Evolutionary conservation across 2,888 invertebrate genomes (phyloP).

Genomic region (Andricus curvator): DNA sequence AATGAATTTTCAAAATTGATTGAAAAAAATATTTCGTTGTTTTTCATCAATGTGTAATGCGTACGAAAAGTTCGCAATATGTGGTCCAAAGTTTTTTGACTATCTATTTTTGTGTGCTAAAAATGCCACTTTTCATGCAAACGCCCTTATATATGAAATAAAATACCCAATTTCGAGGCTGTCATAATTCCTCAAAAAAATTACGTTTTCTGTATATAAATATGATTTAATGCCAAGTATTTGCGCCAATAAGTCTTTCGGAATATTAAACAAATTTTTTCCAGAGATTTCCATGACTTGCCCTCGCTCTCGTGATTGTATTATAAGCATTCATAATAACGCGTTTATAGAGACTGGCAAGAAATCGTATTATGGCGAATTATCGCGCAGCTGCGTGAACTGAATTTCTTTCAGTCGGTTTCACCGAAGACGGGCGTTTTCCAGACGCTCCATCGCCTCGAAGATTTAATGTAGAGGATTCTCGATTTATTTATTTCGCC

Average conservation of each 20-base stretch:
- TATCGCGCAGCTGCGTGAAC: conserved; percentile 49
- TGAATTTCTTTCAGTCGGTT: conserved; percentile 57
- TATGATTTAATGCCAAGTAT: background rate
- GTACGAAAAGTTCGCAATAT: too few species aligned
- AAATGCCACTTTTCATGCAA: too few species aligned
- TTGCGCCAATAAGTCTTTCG: background rate
- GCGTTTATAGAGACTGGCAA: conserved; percentile 52
- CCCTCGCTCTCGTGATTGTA: background rate
- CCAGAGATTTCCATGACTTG: background rate
- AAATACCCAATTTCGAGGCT: too few species aligned
- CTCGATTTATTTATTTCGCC: background rate
- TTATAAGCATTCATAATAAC: conserved; percentile 58
- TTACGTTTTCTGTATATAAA: too few species aligned
- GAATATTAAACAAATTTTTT: background rate
- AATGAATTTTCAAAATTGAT: too few species aligned
- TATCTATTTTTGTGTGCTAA: too few species aligned
- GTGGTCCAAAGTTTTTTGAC: too few species aligned
- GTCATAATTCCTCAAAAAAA: too few species aligned
- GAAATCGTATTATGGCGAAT: conserved; percentile 61
- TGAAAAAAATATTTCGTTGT: too few species aligned
- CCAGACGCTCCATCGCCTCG: background rate
- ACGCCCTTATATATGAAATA: too few species aligned
- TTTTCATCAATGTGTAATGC: too few species aligned
- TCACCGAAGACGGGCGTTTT: conserved; percentile 25
- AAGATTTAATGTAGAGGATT: background rate